phyloP scores from a whole-genome alignment of 1,140 invertebrate species.

The Mercenaria mercenaria region DNA sequence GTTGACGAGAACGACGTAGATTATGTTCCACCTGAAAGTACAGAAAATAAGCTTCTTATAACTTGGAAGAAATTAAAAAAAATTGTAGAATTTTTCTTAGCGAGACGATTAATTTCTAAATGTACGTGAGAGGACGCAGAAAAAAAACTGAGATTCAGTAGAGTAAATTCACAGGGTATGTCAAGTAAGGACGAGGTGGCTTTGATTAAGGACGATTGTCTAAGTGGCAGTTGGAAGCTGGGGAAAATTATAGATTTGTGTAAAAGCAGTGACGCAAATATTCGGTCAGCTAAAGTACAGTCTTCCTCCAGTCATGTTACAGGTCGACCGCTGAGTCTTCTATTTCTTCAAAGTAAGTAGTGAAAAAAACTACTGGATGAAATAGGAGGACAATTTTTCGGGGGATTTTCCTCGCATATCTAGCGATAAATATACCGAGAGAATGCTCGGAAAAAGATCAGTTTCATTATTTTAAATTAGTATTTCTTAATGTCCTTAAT shows the following conservation, averaged over 20 bases:
- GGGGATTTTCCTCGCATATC: not conserved
- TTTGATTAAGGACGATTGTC: slow-evolving; percentile 6
- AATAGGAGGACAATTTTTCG: not conserved
- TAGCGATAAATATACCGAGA: too few relatives aligned
- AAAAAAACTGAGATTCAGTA: not conserved
- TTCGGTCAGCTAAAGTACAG: too few relatives aligned
- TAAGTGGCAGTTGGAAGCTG: slow-evolving; percentile 2
- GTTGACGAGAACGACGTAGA: not conserved
- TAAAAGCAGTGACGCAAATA: not conserved
- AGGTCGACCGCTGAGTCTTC: not conserved
- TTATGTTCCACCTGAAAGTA: not conserved
- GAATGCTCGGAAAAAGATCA: not conserved
- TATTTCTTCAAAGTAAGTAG: not conserved
- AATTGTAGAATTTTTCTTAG: not conserved
- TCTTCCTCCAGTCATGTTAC: not conserved
- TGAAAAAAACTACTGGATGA: not conserved
- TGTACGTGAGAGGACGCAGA: not conserved
- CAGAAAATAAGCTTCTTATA: not conserved
- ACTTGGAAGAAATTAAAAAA: slow-evolving; percentile 28
- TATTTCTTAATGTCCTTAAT: not conserved
- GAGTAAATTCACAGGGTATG: not conserved
- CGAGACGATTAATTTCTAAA: not conserved
- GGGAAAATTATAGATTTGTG: not conserved
- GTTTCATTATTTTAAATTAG: not conserved
- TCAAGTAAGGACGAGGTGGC: not conserved